phyloP scores from a whole-genome alignment of 2,113 vertebrate species.

The Ascaphus truei region DNA sequence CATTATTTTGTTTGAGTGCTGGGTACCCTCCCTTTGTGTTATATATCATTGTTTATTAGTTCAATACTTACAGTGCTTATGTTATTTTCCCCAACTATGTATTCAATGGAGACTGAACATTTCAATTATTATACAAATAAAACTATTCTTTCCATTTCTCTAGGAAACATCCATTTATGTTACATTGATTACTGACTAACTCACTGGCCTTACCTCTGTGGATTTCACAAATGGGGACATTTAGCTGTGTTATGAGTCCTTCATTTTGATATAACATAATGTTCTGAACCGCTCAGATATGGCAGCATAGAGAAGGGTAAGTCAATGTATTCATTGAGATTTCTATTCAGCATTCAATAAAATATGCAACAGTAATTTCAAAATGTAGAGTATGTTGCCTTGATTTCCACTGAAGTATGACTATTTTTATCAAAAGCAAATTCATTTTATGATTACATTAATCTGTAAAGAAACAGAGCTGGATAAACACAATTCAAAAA shows the following conservation, averaged over 20 bases:
- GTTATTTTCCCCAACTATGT: slow-evolving; percentile 2
- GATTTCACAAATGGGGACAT: slow-evolving; percentile 31
- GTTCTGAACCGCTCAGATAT: slow-evolving; percentile 15
- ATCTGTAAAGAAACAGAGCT: no score
- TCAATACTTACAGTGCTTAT: background rate
- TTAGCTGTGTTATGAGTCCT: slow-evolving; percentile 22
- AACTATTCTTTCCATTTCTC: slow-evolving; percentile 7
- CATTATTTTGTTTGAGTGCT: no score
- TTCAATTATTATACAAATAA: slow-evolving; percentile 19
- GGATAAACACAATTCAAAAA: no score
- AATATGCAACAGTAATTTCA: slow-evolving; percentile 6
- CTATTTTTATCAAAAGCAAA: no score
- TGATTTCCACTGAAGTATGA: background rate
- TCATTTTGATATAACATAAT: slow-evolving; percentile 6
- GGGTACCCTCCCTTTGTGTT: no score
- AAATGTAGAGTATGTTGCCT: slow-evolving; percentile 1
- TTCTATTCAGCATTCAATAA: slow-evolving; percentile 6
- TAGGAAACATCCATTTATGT: slow-evolving; percentile 34
- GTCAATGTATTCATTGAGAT: slow-evolving; percentile 12
- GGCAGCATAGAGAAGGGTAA: slow-evolving; percentile 2
- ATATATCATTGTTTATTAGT: slow-evolving; percentile 22
- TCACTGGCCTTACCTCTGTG: slow-evolving; percentile 22
- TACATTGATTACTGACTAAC: slow-evolving; percentile 28
- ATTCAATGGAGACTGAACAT: slow-evolving; percentile 11
- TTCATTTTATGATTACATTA: no score